Evolutionary conservation across 2,113 vertebrate species (phyloP).

Genomic region (Embiotoca jacksoni): DNA sequence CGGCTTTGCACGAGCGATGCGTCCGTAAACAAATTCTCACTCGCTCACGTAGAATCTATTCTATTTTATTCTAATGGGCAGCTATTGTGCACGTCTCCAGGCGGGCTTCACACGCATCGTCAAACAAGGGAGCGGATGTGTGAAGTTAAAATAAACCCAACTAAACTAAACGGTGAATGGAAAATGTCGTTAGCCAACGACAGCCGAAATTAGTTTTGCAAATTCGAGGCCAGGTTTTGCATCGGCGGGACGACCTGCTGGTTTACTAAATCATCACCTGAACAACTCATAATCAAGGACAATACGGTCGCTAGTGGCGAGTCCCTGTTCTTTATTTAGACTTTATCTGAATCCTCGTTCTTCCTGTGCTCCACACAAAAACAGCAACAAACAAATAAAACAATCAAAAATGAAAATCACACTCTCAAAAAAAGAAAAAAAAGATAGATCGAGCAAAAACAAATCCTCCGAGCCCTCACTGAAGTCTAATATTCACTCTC

Average conservation of each 20-base stretch:
- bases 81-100: neutral
- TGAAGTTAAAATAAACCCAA: neutral
- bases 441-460: no score
- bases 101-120: neutral
- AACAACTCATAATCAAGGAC: neutral
- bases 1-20: no score
- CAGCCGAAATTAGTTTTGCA: conserved; percentile 14
- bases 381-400: no score
- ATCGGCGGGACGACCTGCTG: neutral
- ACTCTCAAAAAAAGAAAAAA: no score
- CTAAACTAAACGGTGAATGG: neutral
- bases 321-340: no score
- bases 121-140: conserved; percentile 1
- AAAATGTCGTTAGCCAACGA: neutral
- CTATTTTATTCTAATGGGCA: neutral
- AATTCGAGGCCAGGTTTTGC: conserved; percentile 38
- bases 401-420: no score
- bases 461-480: no score
- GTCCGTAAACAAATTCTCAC: neutral
- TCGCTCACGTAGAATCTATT: neutral
- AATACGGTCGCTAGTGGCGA: no score
- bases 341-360: no score
- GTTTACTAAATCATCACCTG: neutral
- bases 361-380: no score
- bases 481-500: no score